These are phyloP conservation scores for Drosophila quinaria DNA, from an alignment of 2,888 invertebrate species.

Conservation along the genomic window DNA sequence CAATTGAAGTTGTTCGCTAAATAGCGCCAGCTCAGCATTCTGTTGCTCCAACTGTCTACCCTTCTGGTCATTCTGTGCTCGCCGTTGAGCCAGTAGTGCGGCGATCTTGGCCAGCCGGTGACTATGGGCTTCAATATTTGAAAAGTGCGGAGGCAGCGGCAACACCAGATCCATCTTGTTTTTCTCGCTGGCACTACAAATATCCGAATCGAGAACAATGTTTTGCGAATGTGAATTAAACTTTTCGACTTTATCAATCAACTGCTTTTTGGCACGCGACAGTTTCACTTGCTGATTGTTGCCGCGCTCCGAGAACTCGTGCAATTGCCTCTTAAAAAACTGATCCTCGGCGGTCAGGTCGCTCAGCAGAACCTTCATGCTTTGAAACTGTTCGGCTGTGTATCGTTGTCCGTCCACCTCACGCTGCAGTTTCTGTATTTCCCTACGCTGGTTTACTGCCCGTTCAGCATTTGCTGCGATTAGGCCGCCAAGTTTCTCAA, in stretches of 20 bases:
- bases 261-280: slow-evolving; percentile 72
- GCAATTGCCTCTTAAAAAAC: slow-evolving; percentile 65
- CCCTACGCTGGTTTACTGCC: slow-evolving; percentile 9
- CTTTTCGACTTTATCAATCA: slow-evolving; percentile 70
- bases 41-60: slow-evolving; percentile 35
- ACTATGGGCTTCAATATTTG: slow-evolving; percentile 32
- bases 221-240: slow-evolving; percentile 69
- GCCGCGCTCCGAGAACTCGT: slow-evolving; percentile 69
- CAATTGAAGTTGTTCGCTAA: slow-evolving; percentile 19
- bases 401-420: slow-evolving; percentile 59
- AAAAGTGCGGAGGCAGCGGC: slow-evolving; percentile 41
- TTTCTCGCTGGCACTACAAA: slow-evolving; percentile 43
- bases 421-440: slow-evolving; percentile 46
- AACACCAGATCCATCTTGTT: slow-evolving; percentile 62
- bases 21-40: slow-evolving; percentile 24
- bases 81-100: slow-evolving; percentile 22
- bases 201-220: slow-evolving; percentile 61
- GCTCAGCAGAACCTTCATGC: slow-evolving; percentile 60
- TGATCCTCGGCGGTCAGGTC: slow-evolving; percentile 68
- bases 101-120: slow-evolving; percentile 35
- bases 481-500: slow-evolving; percentile 2
- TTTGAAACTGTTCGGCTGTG: slow-evolving; percentile 64
- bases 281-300: slow-evolving; percentile 75
- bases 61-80: slow-evolving; percentile 33
- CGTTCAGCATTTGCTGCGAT: slow-evolving; percentile 20